Conservation (phyloP, 2,113 vertebrate species). For the Oceanodroma tethys region DNA sequence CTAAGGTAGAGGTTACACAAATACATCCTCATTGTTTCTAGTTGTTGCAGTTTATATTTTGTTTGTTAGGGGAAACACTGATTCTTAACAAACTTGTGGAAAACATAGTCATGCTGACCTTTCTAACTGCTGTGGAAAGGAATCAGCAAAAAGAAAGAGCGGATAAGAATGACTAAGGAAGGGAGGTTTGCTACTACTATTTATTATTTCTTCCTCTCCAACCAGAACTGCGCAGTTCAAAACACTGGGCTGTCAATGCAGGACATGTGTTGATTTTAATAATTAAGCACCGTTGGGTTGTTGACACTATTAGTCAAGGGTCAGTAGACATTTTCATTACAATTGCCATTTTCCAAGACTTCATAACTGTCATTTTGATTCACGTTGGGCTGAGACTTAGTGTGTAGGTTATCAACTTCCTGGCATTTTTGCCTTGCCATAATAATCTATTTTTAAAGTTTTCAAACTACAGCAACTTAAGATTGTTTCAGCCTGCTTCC, state of each 20-base stretch:
- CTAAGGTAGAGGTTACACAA: not conserved
- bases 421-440: not conserved
- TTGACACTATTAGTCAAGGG: slow-evolving; percentile 36
- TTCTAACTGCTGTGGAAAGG: not conserved
- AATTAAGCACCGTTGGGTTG: slow-evolving; percentile 34
- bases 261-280: slow-evolving; percentile 36
- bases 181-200: not conserved
- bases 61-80: not conserved
- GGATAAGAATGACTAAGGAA: not conserved
- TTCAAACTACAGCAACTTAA: not conserved
- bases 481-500: not conserved
- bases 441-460: not conserved
- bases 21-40: not conserved
- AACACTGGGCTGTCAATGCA: not conserved
- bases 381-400: not conserved
- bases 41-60: not conserved
- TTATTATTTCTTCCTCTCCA: not conserved
- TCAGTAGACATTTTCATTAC: slow-evolving; percentile 39
- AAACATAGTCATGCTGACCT: not conserved
- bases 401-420: not conserved
- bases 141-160: not conserved
- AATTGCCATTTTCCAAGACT: slow-evolving; percentile 31
- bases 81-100: not conserved
- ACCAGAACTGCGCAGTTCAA: not conserved
- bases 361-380: slow-evolving; percentile 29